Evolutionary conservation across 2,888 invertebrate species (phyloP), one percentile per base, ranked within the genome.

Genomic region (Epiperipatus broadwayi): DNA sequence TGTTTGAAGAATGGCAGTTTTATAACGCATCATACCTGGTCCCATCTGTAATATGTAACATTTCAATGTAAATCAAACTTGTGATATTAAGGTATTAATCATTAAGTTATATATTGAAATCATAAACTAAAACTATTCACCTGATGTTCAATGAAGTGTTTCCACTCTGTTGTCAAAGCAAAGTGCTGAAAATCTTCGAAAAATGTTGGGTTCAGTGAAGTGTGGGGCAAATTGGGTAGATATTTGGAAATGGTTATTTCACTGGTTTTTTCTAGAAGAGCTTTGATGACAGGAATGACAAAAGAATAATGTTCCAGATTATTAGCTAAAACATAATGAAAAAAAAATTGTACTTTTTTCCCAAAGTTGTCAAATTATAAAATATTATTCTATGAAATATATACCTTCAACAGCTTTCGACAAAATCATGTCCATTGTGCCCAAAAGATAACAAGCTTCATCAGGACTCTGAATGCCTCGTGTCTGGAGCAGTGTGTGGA

Each of bases 241-340:
- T 63, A 55, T 29, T 60, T 57, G 14, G 43, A 41, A 14, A 51
- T 42, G 36, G 48, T 43, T 5, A 55, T 41, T 2, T 54, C 51
- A 18, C 52, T 52, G 5, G 59, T 52, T 51, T 69, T 70, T 43
- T 70, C 69, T 30, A 72, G 53, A 27, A 72, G 51, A 0, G 70
- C 68, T 51, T 70, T 69, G 60, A 72, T 60, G 10, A 71, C 67
- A 1, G 71, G 71, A 53, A 71, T 66, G 18, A 71, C 52, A 49
- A 69, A 71, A 3, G 68, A 67, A 52, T 70, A 70, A 47, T 68
- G 69, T 46, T 71, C 70, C 5, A 51, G 49, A 31, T 52, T 48
- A 3, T 48, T 53, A 51, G 44, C 2, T 48, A 8, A 15, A 32
- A 37, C 12, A n/a, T 8, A 41, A 28, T 16, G 10, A 35, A 14